A percentile compares a stretch with the other conserved stretches of the same genome.
phyloP scores from a whole-genome alignment of 2,113 vertebrate genomes.

The Eulacestoma nigropectus region DNA sequence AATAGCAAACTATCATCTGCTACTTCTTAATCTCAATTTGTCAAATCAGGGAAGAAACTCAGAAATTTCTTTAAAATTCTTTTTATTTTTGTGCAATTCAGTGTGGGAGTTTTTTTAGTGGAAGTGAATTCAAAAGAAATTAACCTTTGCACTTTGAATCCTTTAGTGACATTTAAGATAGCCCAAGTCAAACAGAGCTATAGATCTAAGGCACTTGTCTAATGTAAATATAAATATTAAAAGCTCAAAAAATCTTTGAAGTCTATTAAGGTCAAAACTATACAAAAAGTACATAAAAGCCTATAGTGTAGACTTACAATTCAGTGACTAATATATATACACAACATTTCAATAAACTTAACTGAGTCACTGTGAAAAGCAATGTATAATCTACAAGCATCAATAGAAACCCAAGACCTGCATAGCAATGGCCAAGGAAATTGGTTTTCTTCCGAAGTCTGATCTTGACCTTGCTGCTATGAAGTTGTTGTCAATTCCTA shows the following conservation, averaged over 20 bases:
- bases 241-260: background rate
- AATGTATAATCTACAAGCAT: background rate
- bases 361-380: background rate
- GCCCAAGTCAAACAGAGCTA: background rate
- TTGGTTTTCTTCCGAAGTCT: background rate
- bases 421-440: background rate
- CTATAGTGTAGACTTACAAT: background rate
- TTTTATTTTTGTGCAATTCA: background rate
- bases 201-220: background rate
- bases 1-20: background rate
- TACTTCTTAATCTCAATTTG: background rate
- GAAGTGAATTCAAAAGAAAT: background rate
- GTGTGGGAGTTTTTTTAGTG: background rate
- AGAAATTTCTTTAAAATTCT: background rate
- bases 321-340: background rate
- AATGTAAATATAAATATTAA: conserved; percentile 5
- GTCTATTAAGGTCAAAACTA: background rate
- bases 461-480: background rate
- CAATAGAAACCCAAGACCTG: background rate
- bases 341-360: conserved; percentile 1
- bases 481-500: background rate
- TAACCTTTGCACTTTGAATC: background rate
- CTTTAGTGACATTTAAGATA: background rate
- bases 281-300: background rate
- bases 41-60: background rate